Evolutionary conservation across 92 coral and sea anemone species (phyloP), one percentile per base, ranked within the genome.

Genomic region (Desmophyllum pertusum): DNA sequence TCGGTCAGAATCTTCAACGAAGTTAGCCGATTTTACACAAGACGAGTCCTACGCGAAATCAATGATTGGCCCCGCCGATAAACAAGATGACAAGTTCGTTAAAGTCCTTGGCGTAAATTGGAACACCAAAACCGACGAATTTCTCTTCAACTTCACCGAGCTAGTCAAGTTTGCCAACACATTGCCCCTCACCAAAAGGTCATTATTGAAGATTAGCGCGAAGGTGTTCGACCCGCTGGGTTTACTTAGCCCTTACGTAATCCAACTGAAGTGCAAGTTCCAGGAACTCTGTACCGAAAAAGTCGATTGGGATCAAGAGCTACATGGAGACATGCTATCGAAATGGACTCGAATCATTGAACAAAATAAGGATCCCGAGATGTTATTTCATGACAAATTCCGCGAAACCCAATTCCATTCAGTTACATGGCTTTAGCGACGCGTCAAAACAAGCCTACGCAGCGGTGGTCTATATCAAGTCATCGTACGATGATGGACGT

Each of bases 81-180:
- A 33, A 42, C 10, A 36, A 18, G 55, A 42, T 30, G 21, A 36
- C 3, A 71, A 41, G 1, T 17, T 23, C 6, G 64, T 57, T 23
- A 88, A 88, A 59, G 84, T 88, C 33, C 50, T 88, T 1, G 91
- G 91, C 2, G 23, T 82, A 37, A 25, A 76, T 19, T 81, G 87
- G 90, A 68, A 87, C 39, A 55, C 76, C 55, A 74, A 63, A 21
- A 50, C 38, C 42, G 90, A 87, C 52, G 78, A 75, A 77, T 65
- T 87, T 38, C 68, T 87, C 76, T 59, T 84, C 15, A 71, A 63
- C 72, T 79, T 89, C 18, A 23, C 65, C 46, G 50, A 81, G 18
- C 53, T 89, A 69, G 73, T 74, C 14, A 57, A 74, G 51, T 75
- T 57, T 59, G 92, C n/a, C n/a, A n/a, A n/a, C n/a, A n/a, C n/a